Base-by-base conservation (phyloP, 2,797 vertebrate species). In the Luscinia luscinia region DNA sequence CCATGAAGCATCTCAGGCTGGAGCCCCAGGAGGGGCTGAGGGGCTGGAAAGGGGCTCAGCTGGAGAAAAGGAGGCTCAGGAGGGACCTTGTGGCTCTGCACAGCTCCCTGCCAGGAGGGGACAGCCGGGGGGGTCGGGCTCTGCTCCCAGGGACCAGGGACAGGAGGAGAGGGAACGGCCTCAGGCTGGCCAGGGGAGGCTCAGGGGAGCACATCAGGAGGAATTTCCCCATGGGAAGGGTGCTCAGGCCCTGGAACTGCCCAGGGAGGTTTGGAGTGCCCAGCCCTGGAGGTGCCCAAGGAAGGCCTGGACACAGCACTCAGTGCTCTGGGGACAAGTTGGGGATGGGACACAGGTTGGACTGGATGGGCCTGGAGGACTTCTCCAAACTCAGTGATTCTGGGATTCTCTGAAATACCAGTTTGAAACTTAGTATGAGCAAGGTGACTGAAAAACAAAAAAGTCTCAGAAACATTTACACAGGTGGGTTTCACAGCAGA, bases 281-380 rank as follows among this genome's bases (percentile, higher is more conserved):
- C 20, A 5, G 14, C 13, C 34, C 40, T 28, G 9, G 40, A 46
- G 40, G 15, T 5, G 28, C 1, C 23, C 20, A 40, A 5, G n/a
- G 28, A 85, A 59, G 10, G 10, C 0, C 23, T 23, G n/a, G 63
- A n/a, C 0, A 1, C 52, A 55, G 16, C 34, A 34, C 41, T 62
- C 2, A 54, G 64, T 1, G 40, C 55, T 62, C 40, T 62, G 34
- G 48, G 11, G 17, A 48, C 34, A 34, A 6, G 34, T 30, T 32
- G 24, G 30, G 20, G 5, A 34, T 69, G 0, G 0, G 30, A 14
- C 48, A 15, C 30, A 26, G 9, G 1, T 34, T 34, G 48, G 34
- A 18, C 11, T 78, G 4, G 1, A 30, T 86, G 64, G 11, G 13
- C 34, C 34, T 21, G 55, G 48, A 46, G 7, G 17, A 2, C 7